These are phyloP conservation scores for Palythoa heliodiscus DNA, from an alignment of 92 coral and sea anemone species.

Conservation along the genomic window DNA sequence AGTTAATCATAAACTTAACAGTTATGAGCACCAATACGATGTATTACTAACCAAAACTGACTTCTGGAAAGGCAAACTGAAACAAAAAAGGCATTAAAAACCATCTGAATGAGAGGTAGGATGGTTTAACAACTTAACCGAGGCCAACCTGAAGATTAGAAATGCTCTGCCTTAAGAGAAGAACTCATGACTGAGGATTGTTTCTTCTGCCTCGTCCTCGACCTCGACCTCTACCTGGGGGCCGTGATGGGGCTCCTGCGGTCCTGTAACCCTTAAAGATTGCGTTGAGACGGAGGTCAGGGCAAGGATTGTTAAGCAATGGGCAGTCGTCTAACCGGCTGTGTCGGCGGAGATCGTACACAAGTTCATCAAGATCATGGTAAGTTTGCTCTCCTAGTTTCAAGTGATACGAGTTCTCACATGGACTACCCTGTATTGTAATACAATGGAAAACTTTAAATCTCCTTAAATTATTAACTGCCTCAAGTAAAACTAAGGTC, in stretches of 20 bases:
- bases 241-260: constrained; percentile 15
- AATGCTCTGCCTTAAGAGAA: too few species aligned
- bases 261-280: constrained; percentile 70
- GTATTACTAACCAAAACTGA: too few species aligned
- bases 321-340: constrained; percentile 65
- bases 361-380: constrained; percentile 59
- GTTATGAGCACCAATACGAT: too few species aligned
- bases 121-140: too few species aligned
- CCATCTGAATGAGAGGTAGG: too few species aligned
- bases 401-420: constrained; percentile 27
- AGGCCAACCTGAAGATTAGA: too few species aligned
- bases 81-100: too few species aligned
- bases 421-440: constrained; percentile 41
- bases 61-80: too few species aligned
- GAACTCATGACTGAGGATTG: constrained; percentile 4
- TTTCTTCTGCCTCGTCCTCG: constrained; percentile 18
- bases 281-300: constrained; percentile 83
- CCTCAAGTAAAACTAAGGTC: too few species aligned
- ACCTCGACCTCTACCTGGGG: constrained; percentile 66
- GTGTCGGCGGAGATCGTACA: constrained; percentile 59
- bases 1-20: too few species aligned
- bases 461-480: too few species aligned
- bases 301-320: constrained; percentile 82
- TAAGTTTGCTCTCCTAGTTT: constrained; percentile 61
- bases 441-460: background rate